These are phyloP conservation scores for Cassiopea xamachana DNA, from an alignment of 30 jellyfish, hydroid and myxozoan genomes.

Conservation along the genomic window DNA sequence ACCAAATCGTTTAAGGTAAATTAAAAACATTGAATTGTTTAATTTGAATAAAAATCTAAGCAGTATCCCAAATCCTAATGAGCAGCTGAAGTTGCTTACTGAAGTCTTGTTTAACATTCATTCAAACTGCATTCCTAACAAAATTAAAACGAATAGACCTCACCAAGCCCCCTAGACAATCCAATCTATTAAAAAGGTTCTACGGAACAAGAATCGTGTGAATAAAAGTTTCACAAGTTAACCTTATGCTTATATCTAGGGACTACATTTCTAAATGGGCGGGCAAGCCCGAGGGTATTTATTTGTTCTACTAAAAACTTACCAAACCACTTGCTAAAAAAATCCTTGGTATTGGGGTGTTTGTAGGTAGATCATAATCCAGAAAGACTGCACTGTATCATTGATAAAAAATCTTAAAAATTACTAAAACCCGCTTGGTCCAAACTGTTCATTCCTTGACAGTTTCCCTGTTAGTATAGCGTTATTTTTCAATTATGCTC, in stretches of 20 bases:
- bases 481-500: too few relatives aligned
- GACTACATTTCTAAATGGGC: background rate
- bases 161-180: slow-evolving; percentile 69
- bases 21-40: slow-evolving; percentile 49
- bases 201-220: slow-evolving; percentile 63
- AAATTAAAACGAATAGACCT: slow-evolving; percentile 42
- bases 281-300: too few relatives aligned
- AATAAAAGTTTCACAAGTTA: slow-evolving; percentile 25
- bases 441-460: too few relatives aligned
- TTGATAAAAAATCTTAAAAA: too few relatives aligned
- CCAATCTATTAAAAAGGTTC: slow-evolving; percentile 26
- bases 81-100: slow-evolving; percentile 37
- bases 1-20: slow-evolving; percentile 47
- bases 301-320: too few relatives aligned
- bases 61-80: slow-evolving; percentile 40
- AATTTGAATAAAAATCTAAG: slow-evolving; percentile 44
- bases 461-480: too few relatives aligned
- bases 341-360: too few relatives aligned
- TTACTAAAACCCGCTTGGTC: too few relatives aligned
- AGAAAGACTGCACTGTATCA: too few relatives aligned
- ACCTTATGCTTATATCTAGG: background rate
- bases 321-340: too few relatives aligned
- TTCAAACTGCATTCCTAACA: slow-evolving; percentile 27
- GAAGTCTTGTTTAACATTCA: slow-evolving; percentile 21
- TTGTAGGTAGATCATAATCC: too few relatives aligned